Conservation (phyloP, 1,140 invertebrate genomes). For the Atta cephalotes region DNA sequence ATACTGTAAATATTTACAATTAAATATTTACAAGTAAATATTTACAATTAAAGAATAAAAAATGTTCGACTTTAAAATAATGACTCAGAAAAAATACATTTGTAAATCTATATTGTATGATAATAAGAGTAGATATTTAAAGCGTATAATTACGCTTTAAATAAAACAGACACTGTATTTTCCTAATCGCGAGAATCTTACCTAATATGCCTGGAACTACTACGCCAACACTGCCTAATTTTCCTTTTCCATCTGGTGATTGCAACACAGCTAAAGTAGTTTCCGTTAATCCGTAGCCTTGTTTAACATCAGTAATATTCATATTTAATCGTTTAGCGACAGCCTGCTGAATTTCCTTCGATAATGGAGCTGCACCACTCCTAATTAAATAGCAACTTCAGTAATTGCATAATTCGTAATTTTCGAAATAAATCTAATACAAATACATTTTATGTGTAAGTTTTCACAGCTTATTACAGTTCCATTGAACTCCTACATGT, state of each 20-base stretch:
- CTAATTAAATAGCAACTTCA: constrained; percentile 45
- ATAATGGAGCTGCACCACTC: constrained; percentile 85
- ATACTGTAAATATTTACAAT: no score
- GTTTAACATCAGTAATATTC: constrained; percentile 79
- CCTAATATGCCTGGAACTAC: constrained; percentile 72
- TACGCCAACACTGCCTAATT: constrained; percentile 81
- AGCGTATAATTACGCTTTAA: neutral
- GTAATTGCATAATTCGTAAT: neutral
- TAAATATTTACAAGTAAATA: neutral
- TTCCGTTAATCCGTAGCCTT: constrained; percentile 87
- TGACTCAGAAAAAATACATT: neutral
- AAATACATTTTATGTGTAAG: neutral
- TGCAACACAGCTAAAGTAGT: constrained; percentile 82
- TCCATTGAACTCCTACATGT: neutral
- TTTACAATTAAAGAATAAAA: neutral
- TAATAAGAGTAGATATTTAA: neutral
- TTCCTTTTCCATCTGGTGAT: constrained; percentile 64
- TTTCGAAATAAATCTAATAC: neutral
- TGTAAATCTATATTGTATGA: neutral
- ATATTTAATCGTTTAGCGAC: constrained; percentile 84
- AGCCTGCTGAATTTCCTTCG: constrained; percentile 83
- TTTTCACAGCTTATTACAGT: neutral
- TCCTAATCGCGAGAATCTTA: constrained; percentile 41
- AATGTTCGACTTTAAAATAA: neutral
- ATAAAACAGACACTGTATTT: neutral